Conservation (phyloP, 1,140 invertebrate species). For the Camponotus floridanus region DNA sequence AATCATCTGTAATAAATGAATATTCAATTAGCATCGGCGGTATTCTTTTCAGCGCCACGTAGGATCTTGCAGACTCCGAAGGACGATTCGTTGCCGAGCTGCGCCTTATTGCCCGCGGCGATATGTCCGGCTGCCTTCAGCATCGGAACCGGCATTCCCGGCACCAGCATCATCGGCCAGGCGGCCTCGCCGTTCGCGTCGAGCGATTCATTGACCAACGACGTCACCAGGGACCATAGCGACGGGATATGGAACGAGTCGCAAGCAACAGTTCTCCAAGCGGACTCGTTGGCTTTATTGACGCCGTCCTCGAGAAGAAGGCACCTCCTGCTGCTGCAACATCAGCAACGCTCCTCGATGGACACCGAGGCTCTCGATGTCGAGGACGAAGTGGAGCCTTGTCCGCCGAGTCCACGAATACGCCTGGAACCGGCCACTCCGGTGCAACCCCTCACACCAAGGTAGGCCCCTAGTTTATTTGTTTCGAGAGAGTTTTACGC, state of each 20-base stretch:
- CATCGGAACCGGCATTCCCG: constrained; percentile 4
- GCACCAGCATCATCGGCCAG: constrained; percentile 44
- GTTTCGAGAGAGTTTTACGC: not conserved
- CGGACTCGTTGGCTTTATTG: constrained; percentile 89
- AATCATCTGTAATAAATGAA: no score
- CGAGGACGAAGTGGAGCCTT: constrained; percentile 89
- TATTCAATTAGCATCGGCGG: no score
- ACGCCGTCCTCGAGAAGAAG: constrained; percentile 92
- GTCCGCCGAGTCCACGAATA: constrained; percentile 81
- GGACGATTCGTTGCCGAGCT: constrained; percentile 51
- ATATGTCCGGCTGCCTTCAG: constrained; percentile 57
- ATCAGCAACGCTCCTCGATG: constrained; percentile 94
- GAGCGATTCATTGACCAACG: constrained; percentile 92
- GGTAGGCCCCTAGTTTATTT: constrained; percentile 63
- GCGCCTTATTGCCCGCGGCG: constrained; percentile 35
- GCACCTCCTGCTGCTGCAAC: constrained; percentile 91
- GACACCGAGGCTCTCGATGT: constrained; percentile 92
- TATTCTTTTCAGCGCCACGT: constrained; percentile 66
- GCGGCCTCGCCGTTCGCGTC: constrained; percentile 91
- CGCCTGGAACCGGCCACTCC: constrained; percentile 81
- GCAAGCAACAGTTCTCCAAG: constrained; percentile 93
- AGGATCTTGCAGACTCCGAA: constrained; percentile 75
- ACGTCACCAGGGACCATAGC: constrained; percentile 92
- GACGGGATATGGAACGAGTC: constrained; percentile 96
- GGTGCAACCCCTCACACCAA: constrained; percentile 76